Conservation (phyloP, 2,888 invertebrate genomes). For the Cryptocephalus primarius region DNA sequence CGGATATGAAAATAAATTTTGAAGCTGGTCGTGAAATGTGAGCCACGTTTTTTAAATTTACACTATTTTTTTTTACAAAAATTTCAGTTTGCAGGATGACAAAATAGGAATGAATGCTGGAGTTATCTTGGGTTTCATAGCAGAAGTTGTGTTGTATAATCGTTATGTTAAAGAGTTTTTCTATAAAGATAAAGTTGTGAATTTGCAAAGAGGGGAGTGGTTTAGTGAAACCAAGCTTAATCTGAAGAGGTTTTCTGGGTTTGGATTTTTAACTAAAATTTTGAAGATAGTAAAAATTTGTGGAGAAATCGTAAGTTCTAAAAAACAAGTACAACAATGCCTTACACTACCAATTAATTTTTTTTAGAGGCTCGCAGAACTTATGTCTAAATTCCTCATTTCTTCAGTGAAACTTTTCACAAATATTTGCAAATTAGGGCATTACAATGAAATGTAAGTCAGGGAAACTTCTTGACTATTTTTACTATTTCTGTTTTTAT, state of each 20-base stretch:
- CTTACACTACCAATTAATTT: background rate
- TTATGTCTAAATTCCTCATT: slow-evolving; percentile 16
- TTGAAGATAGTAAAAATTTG: slow-evolving; percentile 14
- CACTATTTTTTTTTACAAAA: background rate
- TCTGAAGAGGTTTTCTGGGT: slow-evolving; percentile 2
- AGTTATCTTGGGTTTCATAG: slow-evolving; percentile 20
- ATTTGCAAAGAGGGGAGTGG: slow-evolving; percentile 2
- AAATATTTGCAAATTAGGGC: slow-evolving; percentile 12
- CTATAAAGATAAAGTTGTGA: slow-evolving; percentile 4
- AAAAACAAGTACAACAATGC: background rate
- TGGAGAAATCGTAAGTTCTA: slow-evolving; percentile 21
- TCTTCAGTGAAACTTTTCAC: slow-evolving; percentile 16
- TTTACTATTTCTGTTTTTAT: background rate
- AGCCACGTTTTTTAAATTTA: background rate
- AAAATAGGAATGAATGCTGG: slow-evolving; percentile 25
- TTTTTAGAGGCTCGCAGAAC: slow-evolving; percentile 19
- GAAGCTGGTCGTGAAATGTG: background rate
- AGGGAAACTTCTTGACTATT: background rate
- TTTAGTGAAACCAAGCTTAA: slow-evolving; percentile 5
- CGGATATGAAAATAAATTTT: slow-evolving; percentile 10
- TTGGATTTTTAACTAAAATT: slow-evolving; percentile 5
- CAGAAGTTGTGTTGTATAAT: slow-evolving; percentile 19
- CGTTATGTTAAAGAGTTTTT: slow-evolving; percentile 14
- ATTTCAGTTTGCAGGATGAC: slow-evolving; percentile 6
- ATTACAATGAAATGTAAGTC: slow-evolving; percentile 13